A percentile compares a stretch with the other conserved stretches of the same genome.
Evolutionary conservation across 2,888 invertebrate species (phyloP).

Genomic region (Diogma glabrata): DNA sequence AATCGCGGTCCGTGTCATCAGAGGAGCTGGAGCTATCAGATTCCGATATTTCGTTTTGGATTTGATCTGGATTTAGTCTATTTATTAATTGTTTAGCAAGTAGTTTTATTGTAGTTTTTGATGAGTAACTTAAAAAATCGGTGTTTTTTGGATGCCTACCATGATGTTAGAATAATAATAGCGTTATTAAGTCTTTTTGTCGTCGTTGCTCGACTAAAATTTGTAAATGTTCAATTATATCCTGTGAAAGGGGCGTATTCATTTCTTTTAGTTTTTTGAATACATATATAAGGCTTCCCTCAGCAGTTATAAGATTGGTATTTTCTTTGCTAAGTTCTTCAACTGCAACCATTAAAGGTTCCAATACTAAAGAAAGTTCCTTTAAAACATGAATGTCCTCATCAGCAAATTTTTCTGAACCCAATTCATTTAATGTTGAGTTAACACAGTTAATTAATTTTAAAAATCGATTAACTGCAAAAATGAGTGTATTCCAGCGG

Average conservation of each 20-base stretch:
- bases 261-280: neutral
- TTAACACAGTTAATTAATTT: neutral
- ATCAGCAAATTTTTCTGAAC: no score
- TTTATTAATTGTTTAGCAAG: neutral
- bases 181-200: no score
- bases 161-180: neutral
- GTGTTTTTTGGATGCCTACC: neutral
- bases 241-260: no score
- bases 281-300: neutral
- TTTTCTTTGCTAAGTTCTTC: conserved; percentile 6
- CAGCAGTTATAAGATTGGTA: conserved; percentile 3
- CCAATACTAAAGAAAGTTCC: neutral
- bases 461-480: neutral
- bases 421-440: no score
- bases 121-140: neutral
- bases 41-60: neutral
- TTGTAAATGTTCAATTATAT: no score
- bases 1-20: neutral
- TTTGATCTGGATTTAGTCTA: neutral
- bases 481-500: conserved; percentile 3
- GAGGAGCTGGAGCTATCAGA: neutral
- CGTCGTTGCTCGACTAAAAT: no score
- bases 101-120: neutral
- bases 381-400: neutral
- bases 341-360: neutral